Evolutionary conservation across 2,797 vertebrate genomes (phyloP), one percentile per base, ranked within the genome.

Genomic region (Octomys mimax): DNA sequence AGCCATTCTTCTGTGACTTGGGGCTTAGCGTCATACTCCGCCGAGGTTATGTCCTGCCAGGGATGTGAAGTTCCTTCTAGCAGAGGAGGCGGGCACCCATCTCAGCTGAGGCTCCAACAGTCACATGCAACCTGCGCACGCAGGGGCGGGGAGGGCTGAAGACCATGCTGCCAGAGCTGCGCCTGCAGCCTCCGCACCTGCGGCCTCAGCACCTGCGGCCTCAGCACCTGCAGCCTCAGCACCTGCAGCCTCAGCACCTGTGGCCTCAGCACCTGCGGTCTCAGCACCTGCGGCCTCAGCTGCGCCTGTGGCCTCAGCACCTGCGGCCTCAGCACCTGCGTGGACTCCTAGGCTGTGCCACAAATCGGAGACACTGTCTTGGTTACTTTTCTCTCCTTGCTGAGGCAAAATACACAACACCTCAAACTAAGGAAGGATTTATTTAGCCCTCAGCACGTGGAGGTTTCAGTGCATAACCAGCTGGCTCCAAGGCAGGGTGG

Each of bases 101-200:
- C 73, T 12, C 4, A 79, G 33, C 10, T 0, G 52, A 79, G 66
- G 18, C 24, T 12, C 10, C 0, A 16, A 59, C 6, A 59, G 59
- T 49, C 36, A 31, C 9, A 1, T 26, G 5, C 5, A 9, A 28
- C 39, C 66, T 31, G 42, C 52, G 8, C 21, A 42, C 66, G 2
- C n/a, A 4, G 6, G 24, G 28, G 64, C n/a, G 18, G 28, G 36
- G 78, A 22, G 68, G 68, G 70, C 19, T 39, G 36, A 39, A 39
- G 19, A 16, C 0, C 2, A 3, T 2, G 1, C 22, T 4, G 64
- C 19, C 0, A 0, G 52, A 57, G 42, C 42, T 42, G 42, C 42
- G 42, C 42, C 42, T 42, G 39, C 39, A 39, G 39, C 39, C 39
- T 39, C 39, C 2, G 3, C 13, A 36, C 70, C 70, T 19, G n/a